Evolutionary conservation across 1,140 invertebrate genomes (phyloP), one percentile per base, ranked within the genome.

Genomic region (Neodiprion lecontei): DNA sequence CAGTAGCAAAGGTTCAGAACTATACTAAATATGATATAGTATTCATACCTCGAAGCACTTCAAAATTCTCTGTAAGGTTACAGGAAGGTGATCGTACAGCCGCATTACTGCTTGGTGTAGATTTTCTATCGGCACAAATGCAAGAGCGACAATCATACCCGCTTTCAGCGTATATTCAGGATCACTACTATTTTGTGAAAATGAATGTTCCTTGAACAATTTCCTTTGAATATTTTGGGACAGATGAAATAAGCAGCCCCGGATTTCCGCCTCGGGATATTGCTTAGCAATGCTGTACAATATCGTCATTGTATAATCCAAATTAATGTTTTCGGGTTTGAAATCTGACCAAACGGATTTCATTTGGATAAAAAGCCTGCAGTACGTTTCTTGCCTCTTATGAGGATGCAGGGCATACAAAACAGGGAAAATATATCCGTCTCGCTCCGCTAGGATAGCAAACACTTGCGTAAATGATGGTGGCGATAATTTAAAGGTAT

Each of bases 401-500:
- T 72, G 8, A 14, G 71, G 71, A 4, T 65, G 48, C 12, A 72
- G 23, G 7, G 71, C 71, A 66, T 72, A 72, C 11, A 72, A 23
- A 5, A 72, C 61, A 40, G 71, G 71, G 61, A 72, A 72, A 11
- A 72, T 50, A 28, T 53, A 72, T 17, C 50, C 23, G n/a, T 72
- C 71, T 12, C 71, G 71, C 47, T 72, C 71, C 7, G 48, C 71
- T 1, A 72, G 49, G 0, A 72, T 66, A 8, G 14, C 48, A 47
- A 17, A 72, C 5, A 72, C 48, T 23, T 72, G 17, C 7, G 10
- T 28, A 10, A 72, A 72, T 23, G 65, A 28, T 65, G 50, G 14
- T 65, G 71, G 71, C 23, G 71, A 50, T 21, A 72, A 66, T 72
- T 72, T 72, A 21, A 72, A 72, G n/a, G 71, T 72, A 10, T 50